These are phyloP conservation scores for Bolborhynchus lineola DNA, from an alignment of 2,113 vertebrate species.

Conservation along the genomic window DNA sequence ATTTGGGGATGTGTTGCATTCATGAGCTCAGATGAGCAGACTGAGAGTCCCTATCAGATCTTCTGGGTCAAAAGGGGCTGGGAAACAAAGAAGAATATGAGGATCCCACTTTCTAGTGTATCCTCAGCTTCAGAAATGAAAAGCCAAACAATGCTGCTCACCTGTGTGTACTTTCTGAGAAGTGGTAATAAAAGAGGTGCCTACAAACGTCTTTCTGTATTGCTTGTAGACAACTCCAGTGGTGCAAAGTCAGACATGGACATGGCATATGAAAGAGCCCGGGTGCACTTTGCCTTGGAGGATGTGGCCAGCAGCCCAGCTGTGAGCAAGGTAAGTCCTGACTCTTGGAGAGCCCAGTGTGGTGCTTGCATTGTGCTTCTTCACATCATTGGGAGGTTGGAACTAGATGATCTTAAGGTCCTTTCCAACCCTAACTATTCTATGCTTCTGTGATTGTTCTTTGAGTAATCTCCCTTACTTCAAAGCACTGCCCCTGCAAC, in stretches of 20 bases:
- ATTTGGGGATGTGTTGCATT: fast-evolving
- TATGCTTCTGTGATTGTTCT: not conserved
- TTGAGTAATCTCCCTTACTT: too few species aligned
- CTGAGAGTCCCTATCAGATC: not conserved
- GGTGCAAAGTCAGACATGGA: constrained; percentile 65
- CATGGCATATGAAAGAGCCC: constrained; percentile 69
- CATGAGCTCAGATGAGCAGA: not conserved
- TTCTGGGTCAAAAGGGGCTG: not conserved
- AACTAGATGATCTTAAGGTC: too few species aligned
- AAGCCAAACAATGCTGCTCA: not conserved
- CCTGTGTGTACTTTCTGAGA: fast-evolving
- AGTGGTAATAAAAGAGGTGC: not conserved
- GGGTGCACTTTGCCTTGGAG: constrained; percentile 47
- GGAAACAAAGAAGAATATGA: not conserved
- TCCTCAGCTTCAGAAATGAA: not conserved
- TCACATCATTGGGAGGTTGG: fast-evolving
- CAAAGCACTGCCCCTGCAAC: fast-evolving
- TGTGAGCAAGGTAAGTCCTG: constrained; percentile 77
- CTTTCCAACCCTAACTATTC: too few species aligned
- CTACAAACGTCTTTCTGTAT: not conserved
- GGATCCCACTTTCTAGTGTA: not conserved
- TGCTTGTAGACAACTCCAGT: constrained; percentile 2
- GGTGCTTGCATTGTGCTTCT: not conserved
- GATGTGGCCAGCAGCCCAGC: constrained; percentile 51
- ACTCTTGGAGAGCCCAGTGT: too few species aligned